A percentile compares a stretch with the other conserved stretches of the same genome.
phyloP scores from a whole-genome alignment of 2,113 vertebrate species.

The Albula glossodonta region DNA sequence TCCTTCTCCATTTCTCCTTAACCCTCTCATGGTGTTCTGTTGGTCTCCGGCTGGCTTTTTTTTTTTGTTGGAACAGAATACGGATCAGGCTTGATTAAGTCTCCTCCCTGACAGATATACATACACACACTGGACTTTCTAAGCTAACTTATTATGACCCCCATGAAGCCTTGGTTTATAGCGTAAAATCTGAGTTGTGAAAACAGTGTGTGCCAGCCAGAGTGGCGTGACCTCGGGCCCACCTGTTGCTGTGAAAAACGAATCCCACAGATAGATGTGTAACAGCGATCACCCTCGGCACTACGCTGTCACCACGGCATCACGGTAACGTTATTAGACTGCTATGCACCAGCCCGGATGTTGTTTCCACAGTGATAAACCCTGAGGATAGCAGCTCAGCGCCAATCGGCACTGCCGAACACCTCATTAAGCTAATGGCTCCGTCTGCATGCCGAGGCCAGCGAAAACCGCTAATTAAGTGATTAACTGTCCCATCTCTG shows the following conservation, averaged over 20 bases:
- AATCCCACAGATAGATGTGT: neutral
- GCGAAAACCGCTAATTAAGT: neutral
- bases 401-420: neutral
- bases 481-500: neutral
- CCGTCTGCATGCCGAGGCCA: neutral
- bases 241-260: neutral
- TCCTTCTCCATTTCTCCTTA: too few species aligned
- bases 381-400: conserved; percentile 7
- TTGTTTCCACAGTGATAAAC: conserved; percentile 1
- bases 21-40: neutral
- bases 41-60: neutral
- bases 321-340: neutral
- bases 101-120: neutral
- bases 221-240: neutral
- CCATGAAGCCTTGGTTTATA: neutral
- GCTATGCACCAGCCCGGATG: neutral
- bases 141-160: neutral
- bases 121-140: neutral
- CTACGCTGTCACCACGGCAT: neutral
- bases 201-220: neutral
- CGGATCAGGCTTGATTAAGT: neutral
- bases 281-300: neutral
- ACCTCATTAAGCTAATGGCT: conserved; percentile 17
- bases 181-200: neutral
- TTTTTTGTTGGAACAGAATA: neutral